Evolutionary conservation across 2,797 vertebrate species (phyloP).

Genomic region (Podarcis siculus): DNA sequence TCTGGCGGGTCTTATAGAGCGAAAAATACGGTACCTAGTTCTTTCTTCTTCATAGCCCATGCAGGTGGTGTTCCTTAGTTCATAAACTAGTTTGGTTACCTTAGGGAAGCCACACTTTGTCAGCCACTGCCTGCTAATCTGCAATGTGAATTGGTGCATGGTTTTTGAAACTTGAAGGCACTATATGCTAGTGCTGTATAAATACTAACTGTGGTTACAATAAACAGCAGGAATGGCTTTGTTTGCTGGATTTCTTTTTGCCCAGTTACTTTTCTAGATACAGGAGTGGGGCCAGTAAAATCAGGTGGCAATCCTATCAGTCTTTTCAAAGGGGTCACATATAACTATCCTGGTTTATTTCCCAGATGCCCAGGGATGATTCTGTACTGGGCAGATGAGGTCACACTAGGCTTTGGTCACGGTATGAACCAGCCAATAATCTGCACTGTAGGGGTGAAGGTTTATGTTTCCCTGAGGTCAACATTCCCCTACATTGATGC

Average conservation of each 20-base stretch:
- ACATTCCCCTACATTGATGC: conserved; percentile 6
- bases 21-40: too few relatives aligned
- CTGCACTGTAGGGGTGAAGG: background rate
- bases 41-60: background rate
- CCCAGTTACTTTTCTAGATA: background rate
- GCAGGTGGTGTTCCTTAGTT: background rate
- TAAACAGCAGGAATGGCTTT: background rate
- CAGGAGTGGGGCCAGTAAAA: background rate
- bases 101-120: background rate
- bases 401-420: background rate
- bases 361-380: background rate
- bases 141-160: background rate
- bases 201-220: background rate
- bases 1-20: too few relatives aligned
- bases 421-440: background rate
- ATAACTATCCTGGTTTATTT: background rate
- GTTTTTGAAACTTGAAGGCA: background rate
- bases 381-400: background rate
- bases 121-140: background rate
- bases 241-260: background rate
- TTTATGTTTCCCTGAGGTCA: conserved; percentile 5
- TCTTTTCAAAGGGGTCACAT: background rate
- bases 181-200: background rate
- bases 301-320: too few relatives aligned
- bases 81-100: background rate